These are phyloP conservation scores for Malurus splendens DNA, from an alignment of 2,797 vertebrate species.

Conservation along the genomic window DNA sequence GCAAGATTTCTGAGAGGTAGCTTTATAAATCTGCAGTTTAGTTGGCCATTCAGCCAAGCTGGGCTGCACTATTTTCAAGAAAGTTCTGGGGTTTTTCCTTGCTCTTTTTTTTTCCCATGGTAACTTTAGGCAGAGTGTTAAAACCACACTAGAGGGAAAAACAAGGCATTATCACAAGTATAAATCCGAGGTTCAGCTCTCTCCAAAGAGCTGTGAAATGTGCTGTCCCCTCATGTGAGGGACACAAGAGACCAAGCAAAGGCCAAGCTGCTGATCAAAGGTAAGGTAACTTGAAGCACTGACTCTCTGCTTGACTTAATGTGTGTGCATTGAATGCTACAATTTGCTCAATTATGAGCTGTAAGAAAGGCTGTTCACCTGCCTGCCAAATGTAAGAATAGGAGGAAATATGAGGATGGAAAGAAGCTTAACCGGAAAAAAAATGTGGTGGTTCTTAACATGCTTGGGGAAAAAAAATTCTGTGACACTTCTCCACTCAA, in stretches of 20 bases:
- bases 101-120: not conserved
- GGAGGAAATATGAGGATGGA: not conserved
- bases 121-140: not conserved
- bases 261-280: not conserved
- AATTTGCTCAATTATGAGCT: not conserved
- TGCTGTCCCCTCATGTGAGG: not conserved
- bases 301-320: not conserved
- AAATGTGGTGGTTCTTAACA: not conserved
- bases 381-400: not conserved
- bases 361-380: not conserved
- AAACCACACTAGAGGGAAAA: not conserved
- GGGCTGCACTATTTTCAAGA: not conserved
- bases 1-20: not conserved
- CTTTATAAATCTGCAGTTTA: not conserved
- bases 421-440: not conserved
- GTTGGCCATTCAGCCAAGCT: not conserved
- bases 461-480: not conserved
- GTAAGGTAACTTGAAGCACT: not conserved
- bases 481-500: not conserved
- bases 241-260: not conserved
- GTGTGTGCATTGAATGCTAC: accelerated
- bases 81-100: accelerated
- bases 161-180: accelerated
- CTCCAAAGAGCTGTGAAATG: not conserved
- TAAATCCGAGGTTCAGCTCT: not conserved